Base-by-base conservation (phyloP, 2,797 vertebrate genomes). In the Brachyalestes nurse region DNA sequence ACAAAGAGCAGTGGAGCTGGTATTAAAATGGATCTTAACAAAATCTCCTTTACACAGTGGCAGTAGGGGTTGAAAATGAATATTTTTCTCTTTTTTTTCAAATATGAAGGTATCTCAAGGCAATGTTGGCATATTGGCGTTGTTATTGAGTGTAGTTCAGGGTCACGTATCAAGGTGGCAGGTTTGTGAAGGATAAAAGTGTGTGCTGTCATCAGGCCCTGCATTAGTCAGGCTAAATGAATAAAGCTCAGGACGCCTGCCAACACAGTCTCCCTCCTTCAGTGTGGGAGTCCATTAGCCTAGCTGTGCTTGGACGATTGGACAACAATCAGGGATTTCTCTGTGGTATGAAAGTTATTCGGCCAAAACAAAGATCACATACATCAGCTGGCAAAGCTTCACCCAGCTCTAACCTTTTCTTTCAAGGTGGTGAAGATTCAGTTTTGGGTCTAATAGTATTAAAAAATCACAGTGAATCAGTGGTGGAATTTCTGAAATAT, bases 281-380 rank as follows among this genome's bases (percentile, higher is more conserved):
- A 42, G 25, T 25, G n/a, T 25, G 45, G 57, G 74, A 75, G 67
- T 61, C 58, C 65, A 61, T 75, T 75, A 69, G 25, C 28, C 6
- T 53, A 55, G 51, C n/a, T 71, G 72, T 55, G 58, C 79, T 42
- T 75, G 55, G 51, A 34, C 47, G 25, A 40, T 7, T 72, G 21
- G 65, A 64, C 53, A 71, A 81, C 73, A 70, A 4, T 61, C 57
- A 70, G 65, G 25, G 42, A 71, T 76, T 71, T 60, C 64, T 81
- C 49, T 14, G 51, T 70, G 73, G 55, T 62, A 81, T 76, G 73
- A 71, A 64, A 5, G 16, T 51, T 76, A 71, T 71, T 75, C 4
- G 55, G 49, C 17, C 53, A 76, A 51, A 61, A 67, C 38, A 45
- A 80, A 47, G 38, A 8, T 45, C 12, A 79, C 61, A 66, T 28